phyloP scores from a whole-genome alignment of 2,888 invertebrate species.

The Eristalis pertinax region DNA sequence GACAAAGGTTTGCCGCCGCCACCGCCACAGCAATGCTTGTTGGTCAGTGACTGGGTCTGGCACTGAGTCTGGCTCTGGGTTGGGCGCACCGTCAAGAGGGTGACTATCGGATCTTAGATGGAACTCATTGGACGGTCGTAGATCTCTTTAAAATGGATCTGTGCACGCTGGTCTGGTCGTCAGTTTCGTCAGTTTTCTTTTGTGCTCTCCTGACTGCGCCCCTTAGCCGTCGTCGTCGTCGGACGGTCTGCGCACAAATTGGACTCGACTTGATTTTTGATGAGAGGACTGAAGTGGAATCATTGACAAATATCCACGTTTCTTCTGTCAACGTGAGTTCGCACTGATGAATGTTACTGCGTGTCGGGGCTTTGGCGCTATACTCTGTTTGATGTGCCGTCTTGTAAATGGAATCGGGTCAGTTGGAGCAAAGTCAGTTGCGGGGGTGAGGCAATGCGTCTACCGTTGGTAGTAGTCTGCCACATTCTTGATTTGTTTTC shows the following conservation, averaged over 20 bases:
- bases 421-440: not conserved
- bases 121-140: not conserved
- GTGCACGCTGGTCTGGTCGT: not conserved
- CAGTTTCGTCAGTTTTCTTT: slow-evolving; percentile 10
- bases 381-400: not conserved
- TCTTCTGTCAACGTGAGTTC: slow-evolving; percentile 11
- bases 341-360: not conserved
- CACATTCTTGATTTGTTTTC: not conserved
- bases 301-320: slow-evolving; percentile 61
- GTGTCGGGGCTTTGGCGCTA: not conserved
- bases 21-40: not conserved
- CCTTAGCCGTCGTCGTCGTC: not conserved
- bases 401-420: not conserved
- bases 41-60: not conserved
- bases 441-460: too few relatives aligned
- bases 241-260: slow-evolving; percentile 40
- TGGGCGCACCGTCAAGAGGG: slow-evolving; percentile 18
- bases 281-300: slow-evolving; percentile 46
- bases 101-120: slow-evolving; percentile 40
- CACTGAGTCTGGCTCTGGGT: not conserved
- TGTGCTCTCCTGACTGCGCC: not conserved
- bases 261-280: slow-evolving; percentile 55
- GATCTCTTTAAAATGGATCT: slow-evolving; percentile 35
- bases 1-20: slow-evolving; percentile 58
- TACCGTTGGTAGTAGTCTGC: not conserved